A percentile compares a stretch with the other conserved stretches of the same genome.
These are phyloP conservation scores for Semnornis frantzii DNA, from an alignment of 2,113 vertebrate genomes.

Conservation along the genomic window DNA sequence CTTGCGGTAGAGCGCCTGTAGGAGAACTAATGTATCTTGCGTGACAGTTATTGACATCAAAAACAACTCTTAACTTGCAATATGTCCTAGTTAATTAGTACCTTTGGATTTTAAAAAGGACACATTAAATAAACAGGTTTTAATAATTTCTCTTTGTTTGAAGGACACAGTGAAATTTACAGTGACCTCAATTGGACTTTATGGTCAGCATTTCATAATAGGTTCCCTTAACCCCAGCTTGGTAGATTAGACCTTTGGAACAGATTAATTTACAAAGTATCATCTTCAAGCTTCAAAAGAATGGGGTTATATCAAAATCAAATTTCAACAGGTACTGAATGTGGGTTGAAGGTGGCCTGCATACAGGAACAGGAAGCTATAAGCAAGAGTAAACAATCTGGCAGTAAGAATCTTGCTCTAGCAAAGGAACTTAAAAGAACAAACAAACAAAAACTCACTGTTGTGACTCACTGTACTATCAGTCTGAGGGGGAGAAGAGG, in stretches of 20 bases:
- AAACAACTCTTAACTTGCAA: constrained; percentile 24
- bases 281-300: background rate
- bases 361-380: background rate
- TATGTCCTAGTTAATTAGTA: constrained; percentile 45
- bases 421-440: background rate
- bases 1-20: background rate
- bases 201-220: constrained; percentile 18
- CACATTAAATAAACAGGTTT: constrained; percentile 41
- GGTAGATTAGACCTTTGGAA: background rate
- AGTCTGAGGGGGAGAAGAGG: background rate
- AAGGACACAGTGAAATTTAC: background rate
- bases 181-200: constrained; percentile 15
- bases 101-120: constrained; percentile 34
- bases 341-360: background rate
- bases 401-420: background rate
- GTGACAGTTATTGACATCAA: constrained; percentile 50
- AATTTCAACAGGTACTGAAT: background rate
- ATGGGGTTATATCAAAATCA: background rate
- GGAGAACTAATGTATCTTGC: constrained; percentile 40
- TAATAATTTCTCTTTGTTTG: constrained; percentile 48
- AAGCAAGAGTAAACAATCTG: background rate
- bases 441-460: background rate
- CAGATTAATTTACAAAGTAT: background rate
- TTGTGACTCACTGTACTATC: background rate
- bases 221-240: background rate